These are phyloP conservation scores for Tupaia tana DNA, from an alignment of 2,113 vertebrate species.

Conservation along the genomic window DNA sequence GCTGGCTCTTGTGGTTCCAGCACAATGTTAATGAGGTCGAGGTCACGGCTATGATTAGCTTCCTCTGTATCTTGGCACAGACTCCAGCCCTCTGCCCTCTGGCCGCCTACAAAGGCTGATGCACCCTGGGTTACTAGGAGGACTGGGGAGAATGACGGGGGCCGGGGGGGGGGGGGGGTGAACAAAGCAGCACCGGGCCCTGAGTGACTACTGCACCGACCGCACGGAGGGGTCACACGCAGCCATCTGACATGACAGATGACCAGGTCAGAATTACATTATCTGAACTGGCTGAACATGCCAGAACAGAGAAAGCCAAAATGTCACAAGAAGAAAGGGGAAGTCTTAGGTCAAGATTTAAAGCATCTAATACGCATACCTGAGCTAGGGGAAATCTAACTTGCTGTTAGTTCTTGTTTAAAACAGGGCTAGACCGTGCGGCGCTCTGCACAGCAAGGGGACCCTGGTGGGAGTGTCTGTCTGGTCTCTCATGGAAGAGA, in stretches of 20 bases:
- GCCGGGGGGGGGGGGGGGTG: not conserved
- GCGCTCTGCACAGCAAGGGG: no score
- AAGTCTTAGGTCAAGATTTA: not conserved
- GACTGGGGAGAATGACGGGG: not conserved
- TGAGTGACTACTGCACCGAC: not conserved
- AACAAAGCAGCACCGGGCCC: not conserved
- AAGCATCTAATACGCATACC: not conserved
- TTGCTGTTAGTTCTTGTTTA: not conserved
- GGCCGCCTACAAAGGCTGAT: not conserved
- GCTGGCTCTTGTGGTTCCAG: slow-evolving; percentile 23
- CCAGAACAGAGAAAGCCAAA: not conserved
- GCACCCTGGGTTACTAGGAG: slow-evolving; percentile 18
- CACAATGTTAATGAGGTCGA: slow-evolving; percentile 69
- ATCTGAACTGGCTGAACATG: not conserved
- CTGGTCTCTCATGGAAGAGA: no score
- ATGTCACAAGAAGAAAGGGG: not conserved
- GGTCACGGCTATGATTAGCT: slow-evolving; percentile 68
- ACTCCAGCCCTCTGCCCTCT: slow-evolving; percentile 31
- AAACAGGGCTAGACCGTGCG: not conserved
- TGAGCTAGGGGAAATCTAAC: slow-evolving; percentile 22
- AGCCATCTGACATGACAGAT: not conserved
- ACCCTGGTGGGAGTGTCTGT: no score
- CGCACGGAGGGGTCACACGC: accelerated
- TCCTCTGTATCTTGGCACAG: slow-evolving; percentile 71
- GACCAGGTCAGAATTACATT: not conserved